Evolutionary conservation across 2,113 vertebrate species (phyloP).

Genomic region (Albula glossodonta): DNA sequence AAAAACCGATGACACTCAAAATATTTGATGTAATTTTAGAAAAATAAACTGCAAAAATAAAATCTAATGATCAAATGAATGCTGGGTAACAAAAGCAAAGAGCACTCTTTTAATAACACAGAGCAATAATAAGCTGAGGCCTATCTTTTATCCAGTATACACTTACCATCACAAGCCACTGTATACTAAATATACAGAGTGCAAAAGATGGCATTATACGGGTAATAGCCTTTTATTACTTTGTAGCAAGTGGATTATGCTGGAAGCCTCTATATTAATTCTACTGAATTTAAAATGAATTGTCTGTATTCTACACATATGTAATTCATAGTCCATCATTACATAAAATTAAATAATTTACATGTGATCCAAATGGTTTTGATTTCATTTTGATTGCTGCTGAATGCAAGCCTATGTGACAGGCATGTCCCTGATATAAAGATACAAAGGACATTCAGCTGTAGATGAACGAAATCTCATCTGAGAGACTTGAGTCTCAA

Average conservation of each 20-base stretch:
- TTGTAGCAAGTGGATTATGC: not conserved
- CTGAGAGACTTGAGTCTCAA: not conserved
- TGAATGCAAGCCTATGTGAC: not conserved
- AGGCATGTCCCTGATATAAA: not conserved
- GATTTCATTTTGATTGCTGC: too few relatives aligned
- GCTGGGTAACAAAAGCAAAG: too few relatives aligned
- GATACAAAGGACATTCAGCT: not conserved
- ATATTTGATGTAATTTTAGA: not conserved
- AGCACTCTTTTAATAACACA: too few relatives aligned
- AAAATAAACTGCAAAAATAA: not conserved
- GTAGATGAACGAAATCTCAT: not conserved
- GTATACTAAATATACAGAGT: not conserved
- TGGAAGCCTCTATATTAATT: conserved; percentile 1
- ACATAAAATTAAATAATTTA: not conserved
- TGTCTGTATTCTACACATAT: not conserved
- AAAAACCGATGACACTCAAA: not conserved
- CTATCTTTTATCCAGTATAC: too few relatives aligned
- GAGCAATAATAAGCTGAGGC: too few relatives aligned
- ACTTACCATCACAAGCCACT: not conserved
- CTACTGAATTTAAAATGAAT: not conserved
- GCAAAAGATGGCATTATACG: not conserved
- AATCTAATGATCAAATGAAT: too few relatives aligned
- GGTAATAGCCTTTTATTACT: not conserved
- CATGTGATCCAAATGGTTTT: not conserved
- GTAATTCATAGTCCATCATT: not conserved